Percentiles rank a stretch among this genome's conserved stretches.
These are phyloP conservation scores for Drosophila peninsularis DNA, from an alignment of 2,888 invertebrate genomes.

Conservation along the genomic window DNA sequence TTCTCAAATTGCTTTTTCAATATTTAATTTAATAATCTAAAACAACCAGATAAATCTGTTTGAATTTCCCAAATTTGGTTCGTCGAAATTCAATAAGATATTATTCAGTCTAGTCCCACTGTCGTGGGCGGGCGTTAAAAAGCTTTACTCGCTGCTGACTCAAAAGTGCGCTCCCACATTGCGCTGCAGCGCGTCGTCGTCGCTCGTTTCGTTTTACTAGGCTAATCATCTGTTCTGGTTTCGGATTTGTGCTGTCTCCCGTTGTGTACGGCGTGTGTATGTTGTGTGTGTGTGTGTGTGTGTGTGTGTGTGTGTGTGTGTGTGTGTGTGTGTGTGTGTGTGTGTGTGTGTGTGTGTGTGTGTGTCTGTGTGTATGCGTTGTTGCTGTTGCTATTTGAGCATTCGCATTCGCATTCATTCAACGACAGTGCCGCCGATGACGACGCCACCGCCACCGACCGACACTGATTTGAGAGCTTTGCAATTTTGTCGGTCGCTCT, in stretches of 20 bases:
- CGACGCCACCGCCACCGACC: constrained; percentile 24
- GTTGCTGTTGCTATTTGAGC: constrained; percentile 63
- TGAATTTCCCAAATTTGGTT: background rate
- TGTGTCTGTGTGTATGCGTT: constrained; percentile 16
- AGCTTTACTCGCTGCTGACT: constrained; percentile 24
- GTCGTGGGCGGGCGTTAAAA: constrained; percentile 28
- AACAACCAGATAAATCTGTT: too few species aligned
- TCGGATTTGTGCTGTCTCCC: constrained; percentile 72
- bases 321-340: background rate
- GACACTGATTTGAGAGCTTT: constrained; percentile 69
- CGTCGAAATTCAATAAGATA: background rate
- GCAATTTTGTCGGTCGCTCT: constrained; percentile 70
- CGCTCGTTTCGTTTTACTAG: constrained; percentile 75
- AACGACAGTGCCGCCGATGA: constrained; percentile 47
- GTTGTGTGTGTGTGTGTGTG: constrained; percentile 13
- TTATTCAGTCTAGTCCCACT: constrained; percentile 1
- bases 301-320: constrained; percentile 10
- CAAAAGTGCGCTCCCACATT: constrained; percentile 48
- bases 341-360: constrained; percentile 14
- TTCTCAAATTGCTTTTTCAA: background rate
- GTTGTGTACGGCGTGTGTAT: constrained; percentile 16
- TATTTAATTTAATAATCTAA: too few species aligned
- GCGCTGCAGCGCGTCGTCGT: constrained; percentile 28
- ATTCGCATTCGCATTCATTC: constrained; percentile 78
- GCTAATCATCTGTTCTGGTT: constrained; percentile 84